Evolutionary conservation across 2,888 invertebrate genomes (phyloP), one percentile per base, ranked within the genome.

Genomic region (Tinea trinotella): DNA sequence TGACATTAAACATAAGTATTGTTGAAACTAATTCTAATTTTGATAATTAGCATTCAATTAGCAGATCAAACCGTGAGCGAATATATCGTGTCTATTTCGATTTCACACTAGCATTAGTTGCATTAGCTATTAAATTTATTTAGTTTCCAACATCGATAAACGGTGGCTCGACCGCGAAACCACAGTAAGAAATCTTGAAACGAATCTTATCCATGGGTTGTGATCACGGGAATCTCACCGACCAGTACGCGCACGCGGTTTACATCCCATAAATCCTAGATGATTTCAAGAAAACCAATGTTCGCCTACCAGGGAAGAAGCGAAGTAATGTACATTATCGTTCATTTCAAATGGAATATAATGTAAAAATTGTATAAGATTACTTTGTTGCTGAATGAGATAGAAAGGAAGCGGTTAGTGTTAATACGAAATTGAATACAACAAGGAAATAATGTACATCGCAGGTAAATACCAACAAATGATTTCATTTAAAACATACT

Each of bases 281-380:
- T 80, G 74, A 81, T 81, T 81, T 77, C 77, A 65, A 64, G 73
- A 79, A 83, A 83, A 80, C 78, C 77, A 83, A 84, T 83, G 79
- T 80, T 75, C 68, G 69, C 70, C 50, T 50, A 19, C 40, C 7
- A 15, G 13, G 13, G 13, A 6, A 46, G 2, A 46, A 7, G 19
- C 46, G 19, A 5, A 19, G 19, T 15, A 46, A 46, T 46, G 46
- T 46, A 46, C 46, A 19, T 19, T 46, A 46, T 19, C 10, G 15
- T 40, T 40, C 7, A 40, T 40, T 9, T 9, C 4, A 40, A 9
- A 40, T 13, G 13, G 13, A 40, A 15, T 30, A 10, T 30, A 30
- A 30, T 30, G 10, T 30, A n/a, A 12, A 36, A 19, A 46, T 46
- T 46, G 10, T 3, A 40, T 7, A 12, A 3, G 13, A 40, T 40